Evolutionary conservation across 2,113 vertebrate genomes (phyloP).

Genomic region (Dipodomys stephensi): DNA sequence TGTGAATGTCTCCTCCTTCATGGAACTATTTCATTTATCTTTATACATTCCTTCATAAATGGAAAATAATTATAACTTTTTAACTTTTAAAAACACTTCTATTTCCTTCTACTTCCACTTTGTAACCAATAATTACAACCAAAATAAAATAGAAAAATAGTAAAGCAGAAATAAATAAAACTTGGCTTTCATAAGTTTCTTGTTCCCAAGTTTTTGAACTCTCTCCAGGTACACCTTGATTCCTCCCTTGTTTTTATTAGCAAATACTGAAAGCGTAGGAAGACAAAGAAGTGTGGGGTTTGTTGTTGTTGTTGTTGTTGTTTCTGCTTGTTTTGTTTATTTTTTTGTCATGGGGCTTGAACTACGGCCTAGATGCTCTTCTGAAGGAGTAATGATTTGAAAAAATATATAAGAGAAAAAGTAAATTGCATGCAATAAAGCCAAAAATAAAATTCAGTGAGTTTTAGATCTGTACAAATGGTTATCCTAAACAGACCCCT

Average conservation of each 20-base stretch:
- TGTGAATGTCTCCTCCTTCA: neutral
- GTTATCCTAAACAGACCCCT: constrained; percentile 1
- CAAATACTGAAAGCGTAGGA: neutral
- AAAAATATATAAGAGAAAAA: constrained; percentile 75
- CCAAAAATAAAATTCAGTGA: constrained; percentile 82
- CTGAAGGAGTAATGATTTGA: constrained; percentile 81
- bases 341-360: no score
- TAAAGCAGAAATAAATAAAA: neutral
- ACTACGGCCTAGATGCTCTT: no score
- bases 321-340: no score
- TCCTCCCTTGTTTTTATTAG: no score
- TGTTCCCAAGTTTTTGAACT: neutral
- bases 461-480: constrained; percentile 68
- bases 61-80: neutral
- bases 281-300: neutral
- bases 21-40: neutral
- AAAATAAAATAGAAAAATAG: neutral
- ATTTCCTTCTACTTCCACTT: neutral
- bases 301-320: no score
- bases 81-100: neutral
- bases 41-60: neutral
- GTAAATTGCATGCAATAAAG: constrained; percentile 80
- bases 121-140: neutral
- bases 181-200: neutral
- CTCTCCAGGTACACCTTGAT: neutral